Evolutionary conservation across 2,888 invertebrate genomes (phyloP), one percentile per base, ranked within the genome.

Genomic region (Campoplex nolae): DNA sequence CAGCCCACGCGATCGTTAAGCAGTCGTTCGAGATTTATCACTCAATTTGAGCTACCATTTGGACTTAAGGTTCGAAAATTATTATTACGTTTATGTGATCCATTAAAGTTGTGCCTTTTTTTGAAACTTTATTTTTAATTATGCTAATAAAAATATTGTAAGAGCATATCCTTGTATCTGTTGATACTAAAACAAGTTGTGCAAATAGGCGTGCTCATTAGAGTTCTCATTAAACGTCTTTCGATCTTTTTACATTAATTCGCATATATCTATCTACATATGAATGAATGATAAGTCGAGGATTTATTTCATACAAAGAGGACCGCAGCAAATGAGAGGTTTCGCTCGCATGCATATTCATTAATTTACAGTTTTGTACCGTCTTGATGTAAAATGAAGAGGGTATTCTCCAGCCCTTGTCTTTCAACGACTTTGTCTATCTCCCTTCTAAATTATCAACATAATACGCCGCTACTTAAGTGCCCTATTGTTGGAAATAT

Each of bases 401-500:
- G 35, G 54, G 70, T 70, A 35, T 75, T 28, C 28, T 62, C 75
- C 16, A 13, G 28, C 16, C 38, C 56, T 56, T 58, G 35, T 38
- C 42, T 58, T 58, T 54, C 28, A 23, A 54, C 51, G 18, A n/a
- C n/a, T 67, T 38, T 23, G 23, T 32, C 23, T 51, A 35, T 51
- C 35, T 78, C 13, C 42, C 35, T 77, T 42, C 35, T 11, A 51
- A 62, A 68, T 82, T 48, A 86, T 86, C 75, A 83, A 86, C 79
- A 76, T 86, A 86, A 83, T 83, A 83, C 78, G 45, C 42, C 56
- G n/a, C 28, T 28, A 45, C 82, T 54, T 42, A 83, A 86, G 79
- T 75, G 75, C 83, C 79, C 79, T 82, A 71, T 76, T 48, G 75
- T 79, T 79, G 56, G 79, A 85, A 86, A 83, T 79, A 83, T 86